phyloP scores from a whole-genome alignment of 2,888 invertebrate genomes.

The Gymnocheta viridis region DNA sequence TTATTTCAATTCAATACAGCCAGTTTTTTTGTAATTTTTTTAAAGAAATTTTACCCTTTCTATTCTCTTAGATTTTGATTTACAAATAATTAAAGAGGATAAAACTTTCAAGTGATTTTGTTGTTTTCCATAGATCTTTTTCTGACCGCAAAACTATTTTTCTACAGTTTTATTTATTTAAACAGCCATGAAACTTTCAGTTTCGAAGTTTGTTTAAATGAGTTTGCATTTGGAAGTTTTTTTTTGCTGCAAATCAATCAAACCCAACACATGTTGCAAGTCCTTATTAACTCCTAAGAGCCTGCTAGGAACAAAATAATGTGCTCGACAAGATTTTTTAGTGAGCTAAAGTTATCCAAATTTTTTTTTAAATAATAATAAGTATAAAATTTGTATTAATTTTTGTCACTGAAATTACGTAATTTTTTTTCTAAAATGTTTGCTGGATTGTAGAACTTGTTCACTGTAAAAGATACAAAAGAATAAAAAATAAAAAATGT shows the following conservation, averaged over 20 bases:
- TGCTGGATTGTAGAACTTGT: not conserved
- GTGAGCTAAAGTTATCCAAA: too few species aligned
- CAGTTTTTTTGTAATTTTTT: too few species aligned
- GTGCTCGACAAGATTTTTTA: too few species aligned
- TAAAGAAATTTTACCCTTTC: not conserved
- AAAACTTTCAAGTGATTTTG: not conserved
- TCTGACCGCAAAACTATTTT: not conserved
- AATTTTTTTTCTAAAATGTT: not conserved
- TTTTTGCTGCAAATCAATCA: constrained; percentile 1
- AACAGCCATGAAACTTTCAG: not conserved
- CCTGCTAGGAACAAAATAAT: too few species aligned
- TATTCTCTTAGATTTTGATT: not conserved
- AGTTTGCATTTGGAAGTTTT: not conserved
- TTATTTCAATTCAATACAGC: too few species aligned
- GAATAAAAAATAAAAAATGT: not conserved
- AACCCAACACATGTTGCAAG: not conserved
- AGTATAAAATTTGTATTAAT: too few species aligned
- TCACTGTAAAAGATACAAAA: not conserved
- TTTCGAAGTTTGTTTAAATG: not conserved
- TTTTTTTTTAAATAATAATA: too few species aligned
- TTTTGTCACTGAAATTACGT: not conserved
- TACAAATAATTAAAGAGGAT: not conserved
- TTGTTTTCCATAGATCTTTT: not conserved
- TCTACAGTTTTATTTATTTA: not conserved
- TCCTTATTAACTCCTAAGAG: too few species aligned